Evolutionary conservation across 1,140 invertebrate genomes (phyloP).

Genomic region (Maconellicoccus hirsutus): DNA sequence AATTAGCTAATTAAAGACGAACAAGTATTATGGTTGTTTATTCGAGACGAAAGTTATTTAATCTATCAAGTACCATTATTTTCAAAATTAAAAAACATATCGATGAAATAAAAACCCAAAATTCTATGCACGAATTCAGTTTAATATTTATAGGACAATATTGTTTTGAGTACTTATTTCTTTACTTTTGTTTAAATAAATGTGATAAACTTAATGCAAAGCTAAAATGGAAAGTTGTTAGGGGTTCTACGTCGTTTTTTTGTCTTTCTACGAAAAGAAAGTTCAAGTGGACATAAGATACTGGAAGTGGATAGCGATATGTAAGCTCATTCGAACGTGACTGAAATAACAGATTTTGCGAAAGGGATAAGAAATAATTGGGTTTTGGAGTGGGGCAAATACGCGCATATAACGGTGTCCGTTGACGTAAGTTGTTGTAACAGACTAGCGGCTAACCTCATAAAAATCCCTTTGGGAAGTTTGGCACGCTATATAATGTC

Average conservation of each 20-base stretch:
- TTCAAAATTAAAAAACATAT: neutral
- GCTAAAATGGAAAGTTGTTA: neutral
- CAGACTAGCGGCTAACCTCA: neutral
- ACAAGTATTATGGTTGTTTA: neutral
- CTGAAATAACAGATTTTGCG: neutral
- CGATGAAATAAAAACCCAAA: neutral
- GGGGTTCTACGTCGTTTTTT: neutral
- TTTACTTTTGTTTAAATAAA: neutral
- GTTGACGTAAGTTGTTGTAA: constrained; percentile 8
- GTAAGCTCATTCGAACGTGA: constrained; percentile 2
- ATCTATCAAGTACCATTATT: neutral
- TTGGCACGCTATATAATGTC: constrained; percentile 3
- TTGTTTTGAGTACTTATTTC: neutral
- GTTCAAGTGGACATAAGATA: neutral
- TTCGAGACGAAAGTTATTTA: neutral
- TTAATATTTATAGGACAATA: constrained; percentile 5
- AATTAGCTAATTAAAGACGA: neutral
- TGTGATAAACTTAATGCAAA: neutral
- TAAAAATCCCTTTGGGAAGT: constrained; percentile 4
- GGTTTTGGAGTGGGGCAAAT: neutral
- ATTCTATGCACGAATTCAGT: neutral
- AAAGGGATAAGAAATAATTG: constrained; percentile 4
- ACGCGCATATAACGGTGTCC: neutral
- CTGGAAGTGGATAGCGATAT: constrained; percentile 7
- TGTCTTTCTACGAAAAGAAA: neutral